Evolutionary conservation across 2,888 invertebrate species (phyloP).

Genomic region (Drosophila atripex): DNA sequence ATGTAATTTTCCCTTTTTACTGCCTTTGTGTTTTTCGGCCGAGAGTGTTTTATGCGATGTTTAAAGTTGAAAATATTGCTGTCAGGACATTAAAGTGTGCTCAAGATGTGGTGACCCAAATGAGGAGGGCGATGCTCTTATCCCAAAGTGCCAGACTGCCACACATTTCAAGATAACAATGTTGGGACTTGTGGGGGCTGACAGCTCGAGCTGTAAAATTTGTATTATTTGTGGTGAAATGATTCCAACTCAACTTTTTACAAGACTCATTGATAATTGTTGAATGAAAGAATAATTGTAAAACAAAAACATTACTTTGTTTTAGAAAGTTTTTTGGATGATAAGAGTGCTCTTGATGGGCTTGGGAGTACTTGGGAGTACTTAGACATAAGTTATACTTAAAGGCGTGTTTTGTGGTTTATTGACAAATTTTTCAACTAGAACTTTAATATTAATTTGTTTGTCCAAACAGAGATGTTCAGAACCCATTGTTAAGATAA

Average conservation of each 20-base stretch:
- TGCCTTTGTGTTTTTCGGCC: conserved; percentile 19
- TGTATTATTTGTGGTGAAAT: not conserved
- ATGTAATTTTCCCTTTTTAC: conserved; percentile 37
- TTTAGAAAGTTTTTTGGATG: not conserved
- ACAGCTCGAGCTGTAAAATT: conserved; percentile 6
- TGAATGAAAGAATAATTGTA: conserved; percentile 1
- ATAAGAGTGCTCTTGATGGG: not conserved
- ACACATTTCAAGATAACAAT: conserved; percentile 6
- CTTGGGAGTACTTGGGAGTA: not conserved
- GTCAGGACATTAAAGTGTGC: conserved; percentile 35
- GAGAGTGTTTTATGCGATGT: conserved; percentile 42
- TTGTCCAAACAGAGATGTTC: too few species aligned
- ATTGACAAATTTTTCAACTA: not conserved
- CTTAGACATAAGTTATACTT: not conserved
- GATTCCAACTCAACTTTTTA: conserved; percentile 2
- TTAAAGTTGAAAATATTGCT: conserved; percentile 38
- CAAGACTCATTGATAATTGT: not conserved
- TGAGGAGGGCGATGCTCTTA: conserved; percentile 4
- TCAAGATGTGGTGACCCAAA: conserved; percentile 35
- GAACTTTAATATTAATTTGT: not conserved
- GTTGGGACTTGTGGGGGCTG: not conserved
- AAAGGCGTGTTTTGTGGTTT: not conserved
- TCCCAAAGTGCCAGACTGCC: not conserved
- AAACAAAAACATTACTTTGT: not conserved
- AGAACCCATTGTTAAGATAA: too few species aligned